These are phyloP conservation scores for Tragulus kanchil DNA, from an alignment of 2,113 vertebrate species.

Conservation along the genomic window DNA sequence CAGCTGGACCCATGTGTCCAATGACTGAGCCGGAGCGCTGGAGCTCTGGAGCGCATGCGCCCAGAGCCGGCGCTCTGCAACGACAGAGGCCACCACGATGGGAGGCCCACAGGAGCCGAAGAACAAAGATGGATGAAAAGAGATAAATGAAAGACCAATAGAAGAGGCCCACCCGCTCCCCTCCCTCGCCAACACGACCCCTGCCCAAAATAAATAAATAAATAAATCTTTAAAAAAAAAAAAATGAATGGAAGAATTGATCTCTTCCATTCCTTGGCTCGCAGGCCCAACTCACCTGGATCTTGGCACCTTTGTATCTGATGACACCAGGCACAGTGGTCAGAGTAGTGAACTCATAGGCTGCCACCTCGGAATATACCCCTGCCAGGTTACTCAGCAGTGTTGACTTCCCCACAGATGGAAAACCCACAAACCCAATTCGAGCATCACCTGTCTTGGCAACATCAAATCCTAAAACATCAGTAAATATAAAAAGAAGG, in stretches of 20 bases:
- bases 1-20: too few species aligned
- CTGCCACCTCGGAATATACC: conserved; percentile 98
- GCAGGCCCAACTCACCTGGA: conserved; percentile 91
- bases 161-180: too few species aligned
- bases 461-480: conserved; percentile 95
- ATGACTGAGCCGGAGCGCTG: too few species aligned
- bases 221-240: too few species aligned
- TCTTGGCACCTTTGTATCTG: conserved; percentile 99
- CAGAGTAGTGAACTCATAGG: conserved; percentile 98
- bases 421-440: conserved; percentile 99
- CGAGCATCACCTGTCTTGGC: conserved; percentile 99
- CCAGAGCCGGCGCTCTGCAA: too few species aligned
- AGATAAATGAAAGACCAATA: too few species aligned
- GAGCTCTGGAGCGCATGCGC: too few species aligned
- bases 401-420: conserved; percentile 98
- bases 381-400: conserved; percentile 98
- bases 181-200: too few species aligned
- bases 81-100: too few species aligned
- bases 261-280: not conserved
- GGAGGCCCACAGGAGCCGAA: too few species aligned
- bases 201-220: too few species aligned
- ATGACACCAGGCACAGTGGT: conserved; percentile 98
- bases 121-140: too few species aligned
- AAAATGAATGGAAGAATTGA: not conserved
- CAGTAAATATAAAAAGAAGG: conserved; percentile 32